Percentiles rank a stretch among this genome's conserved stretches.
phyloP scores from a whole-genome alignment of 2,888 invertebrate genomes.

The Cheilosia soror region DNA sequence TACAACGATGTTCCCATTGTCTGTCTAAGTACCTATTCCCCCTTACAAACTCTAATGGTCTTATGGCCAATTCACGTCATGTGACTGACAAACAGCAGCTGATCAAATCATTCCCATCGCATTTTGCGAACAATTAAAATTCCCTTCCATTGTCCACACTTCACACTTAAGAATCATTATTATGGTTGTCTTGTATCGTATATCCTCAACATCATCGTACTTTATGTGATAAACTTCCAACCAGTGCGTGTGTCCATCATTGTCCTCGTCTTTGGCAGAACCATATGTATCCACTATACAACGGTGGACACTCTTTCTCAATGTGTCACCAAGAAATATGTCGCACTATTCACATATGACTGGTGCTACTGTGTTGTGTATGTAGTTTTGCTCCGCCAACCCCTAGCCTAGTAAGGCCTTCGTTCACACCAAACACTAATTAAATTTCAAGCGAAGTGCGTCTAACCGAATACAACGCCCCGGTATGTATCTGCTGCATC shows the following conservation, averaged over 20 bases:
- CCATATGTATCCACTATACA: neutral
- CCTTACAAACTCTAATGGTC: conserved; percentile 9
- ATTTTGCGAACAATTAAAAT: conserved; percentile 64
- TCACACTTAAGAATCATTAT: conserved; percentile 52
- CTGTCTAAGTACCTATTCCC: neutral
- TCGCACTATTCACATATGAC: conserved; percentile 42
- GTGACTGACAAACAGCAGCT: conserved; percentile 36
- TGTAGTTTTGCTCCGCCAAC: neutral
- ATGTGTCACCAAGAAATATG: conserved; percentile 51
- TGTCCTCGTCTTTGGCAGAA: neutral
- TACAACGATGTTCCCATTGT: conserved; percentile 36
- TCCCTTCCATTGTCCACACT: conserved; percentile 46
- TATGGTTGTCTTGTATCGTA: conserved; percentile 52
- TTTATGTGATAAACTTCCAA: conserved; percentile 48
- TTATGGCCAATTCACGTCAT: conserved; percentile 28
- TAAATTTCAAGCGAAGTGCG: conserved; percentile 63
- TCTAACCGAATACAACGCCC: conserved; percentile 32
- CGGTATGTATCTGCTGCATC: conserved; percentile 39
- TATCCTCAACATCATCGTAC: conserved; percentile 28
- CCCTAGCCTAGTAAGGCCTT: neutral
- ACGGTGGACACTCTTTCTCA: conserved; percentile 25
- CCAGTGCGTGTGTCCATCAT: conserved; percentile 48
- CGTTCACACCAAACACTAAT: conserved; percentile 51
- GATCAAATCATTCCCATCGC: conserved; percentile 41
- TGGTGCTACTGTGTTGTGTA: conserved; percentile 13